Percentiles rank a stretch among this genome's conserved stretches.
Conservation (phyloP, 2,113 vertebrate genomes). For the Ondatra zibethicus region DNA sequence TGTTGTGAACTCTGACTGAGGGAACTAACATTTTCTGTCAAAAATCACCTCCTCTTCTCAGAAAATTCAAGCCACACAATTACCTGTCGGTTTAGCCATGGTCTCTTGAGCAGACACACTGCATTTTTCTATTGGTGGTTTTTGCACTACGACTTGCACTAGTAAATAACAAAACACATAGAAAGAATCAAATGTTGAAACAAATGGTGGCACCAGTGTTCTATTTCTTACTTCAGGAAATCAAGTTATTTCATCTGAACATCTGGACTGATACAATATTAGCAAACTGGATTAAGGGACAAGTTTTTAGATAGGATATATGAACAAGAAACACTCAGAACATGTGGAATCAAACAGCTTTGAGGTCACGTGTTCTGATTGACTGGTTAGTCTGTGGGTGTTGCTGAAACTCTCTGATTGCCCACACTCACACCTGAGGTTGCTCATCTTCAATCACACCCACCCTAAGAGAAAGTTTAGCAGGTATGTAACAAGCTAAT, state of each 20-base stretch:
- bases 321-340: background rate
- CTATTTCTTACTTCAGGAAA: background rate
- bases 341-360: background rate
- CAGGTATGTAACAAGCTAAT: background rate
- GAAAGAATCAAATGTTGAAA: background rate
- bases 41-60: background rate
- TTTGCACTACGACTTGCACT: conserved; percentile 38
- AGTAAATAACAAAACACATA: background rate
- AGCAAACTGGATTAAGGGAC: background rate
- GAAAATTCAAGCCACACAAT: background rate
- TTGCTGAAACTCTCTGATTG: background rate
- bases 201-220: background rate
- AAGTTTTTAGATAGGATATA: background rate
- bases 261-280: background rate
- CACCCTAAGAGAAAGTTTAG: background rate
- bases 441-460: background rate
- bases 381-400: background rate
- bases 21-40: background rate
- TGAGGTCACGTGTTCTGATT: background rate
- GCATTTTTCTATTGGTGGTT: background rate
- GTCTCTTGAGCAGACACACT: background rate
- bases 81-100: conserved; percentile 26
- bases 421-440: background rate
- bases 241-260: background rate
- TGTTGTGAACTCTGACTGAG: background rate